A percentile compares a stretch with the other conserved stretches of the same genome.
Evolutionary conservation across 2,113 vertebrate species (phyloP).

Genomic region (Hydropotes inermis): DNA sequence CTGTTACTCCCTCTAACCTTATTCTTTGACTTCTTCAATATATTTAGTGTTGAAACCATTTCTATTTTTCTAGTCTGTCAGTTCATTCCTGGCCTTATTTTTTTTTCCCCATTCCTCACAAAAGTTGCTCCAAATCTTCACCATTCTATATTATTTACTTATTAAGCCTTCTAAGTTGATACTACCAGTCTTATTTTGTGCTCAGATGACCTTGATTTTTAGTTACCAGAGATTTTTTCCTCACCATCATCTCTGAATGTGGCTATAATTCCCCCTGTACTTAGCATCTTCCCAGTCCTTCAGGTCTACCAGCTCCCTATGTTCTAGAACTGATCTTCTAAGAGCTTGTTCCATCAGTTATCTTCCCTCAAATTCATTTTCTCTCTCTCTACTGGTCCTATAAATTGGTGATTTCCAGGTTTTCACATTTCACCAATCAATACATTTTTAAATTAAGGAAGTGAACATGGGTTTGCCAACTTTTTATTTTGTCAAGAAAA

Average conservation of each 20-base stretch:
- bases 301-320: not conserved
- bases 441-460: not conserved
- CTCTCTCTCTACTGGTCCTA: not conserved
- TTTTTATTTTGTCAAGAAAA: conserved; percentile 4
- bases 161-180: not conserved
- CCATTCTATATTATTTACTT: not conserved
- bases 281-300: not conserved
- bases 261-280: not conserved
- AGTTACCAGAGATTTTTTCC: not conserved
- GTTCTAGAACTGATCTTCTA: not conserved
- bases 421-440: not conserved
- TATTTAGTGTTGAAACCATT: not conserved
- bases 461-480: not conserved
- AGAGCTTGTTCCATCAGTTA: not conserved
- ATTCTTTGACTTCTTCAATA: not conserved
- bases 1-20: not conserved
- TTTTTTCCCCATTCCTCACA: not conserved
- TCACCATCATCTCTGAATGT: not conserved
- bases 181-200: not conserved
- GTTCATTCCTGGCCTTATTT: not conserved
- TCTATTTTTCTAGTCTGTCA: not conserved
- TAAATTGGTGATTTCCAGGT: not conserved
- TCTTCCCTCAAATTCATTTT: not conserved
- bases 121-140: not conserved
- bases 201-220: not conserved